Conservation (phyloP, 2,113 vertebrate genomes). For the Chloebia gouldiae region DNA sequence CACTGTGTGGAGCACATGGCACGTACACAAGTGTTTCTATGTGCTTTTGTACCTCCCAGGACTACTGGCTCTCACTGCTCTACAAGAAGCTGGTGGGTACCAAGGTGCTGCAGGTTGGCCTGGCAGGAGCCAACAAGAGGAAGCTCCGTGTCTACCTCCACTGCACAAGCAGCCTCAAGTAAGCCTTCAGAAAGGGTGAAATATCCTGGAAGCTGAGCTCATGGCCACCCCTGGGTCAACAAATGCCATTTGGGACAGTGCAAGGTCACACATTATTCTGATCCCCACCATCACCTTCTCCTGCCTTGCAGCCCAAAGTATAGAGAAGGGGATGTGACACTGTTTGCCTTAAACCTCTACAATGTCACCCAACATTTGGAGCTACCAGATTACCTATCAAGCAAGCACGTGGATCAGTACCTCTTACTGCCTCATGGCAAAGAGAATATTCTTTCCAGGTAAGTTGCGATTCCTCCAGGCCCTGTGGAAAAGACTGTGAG, state of each 20-base stretch:
- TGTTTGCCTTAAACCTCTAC: slow-evolving; percentile 87
- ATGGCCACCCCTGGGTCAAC: rapidly evolving
- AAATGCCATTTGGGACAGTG: neutral
- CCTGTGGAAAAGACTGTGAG: neutral
- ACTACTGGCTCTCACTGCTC: slow-evolving; percentile 93
- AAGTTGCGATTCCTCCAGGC: neutral
- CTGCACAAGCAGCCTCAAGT: slow-evolving; percentile 83
- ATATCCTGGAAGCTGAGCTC: neutral
- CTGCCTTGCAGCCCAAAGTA: slow-evolving; percentile 76
- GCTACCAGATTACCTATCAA: slow-evolving; percentile 62
- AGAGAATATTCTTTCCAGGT: slow-evolving; percentile 85
- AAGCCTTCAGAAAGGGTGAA: neutral
- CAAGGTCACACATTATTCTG: rapidly evolving
- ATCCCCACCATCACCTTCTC: neutral
- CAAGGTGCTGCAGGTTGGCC: slow-evolving; percentile 74
- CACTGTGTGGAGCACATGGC: neutral
- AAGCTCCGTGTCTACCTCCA: slow-evolving; percentile 87
- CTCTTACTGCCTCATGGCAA: slow-evolving; percentile 79
- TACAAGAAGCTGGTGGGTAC: slow-evolving; percentile 90
- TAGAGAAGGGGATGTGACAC: slow-evolving; percentile 80
- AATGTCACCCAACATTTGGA: slow-evolving; percentile 63
- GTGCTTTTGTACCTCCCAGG: slow-evolving; percentile 60
- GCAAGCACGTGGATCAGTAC: slow-evolving; percentile 82
- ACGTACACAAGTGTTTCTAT: neutral
- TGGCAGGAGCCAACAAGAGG: neutral